Base-by-base conservation (phyloP, 2,113 vertebrate genomes). In the Oryzias curvinotus region DNA sequence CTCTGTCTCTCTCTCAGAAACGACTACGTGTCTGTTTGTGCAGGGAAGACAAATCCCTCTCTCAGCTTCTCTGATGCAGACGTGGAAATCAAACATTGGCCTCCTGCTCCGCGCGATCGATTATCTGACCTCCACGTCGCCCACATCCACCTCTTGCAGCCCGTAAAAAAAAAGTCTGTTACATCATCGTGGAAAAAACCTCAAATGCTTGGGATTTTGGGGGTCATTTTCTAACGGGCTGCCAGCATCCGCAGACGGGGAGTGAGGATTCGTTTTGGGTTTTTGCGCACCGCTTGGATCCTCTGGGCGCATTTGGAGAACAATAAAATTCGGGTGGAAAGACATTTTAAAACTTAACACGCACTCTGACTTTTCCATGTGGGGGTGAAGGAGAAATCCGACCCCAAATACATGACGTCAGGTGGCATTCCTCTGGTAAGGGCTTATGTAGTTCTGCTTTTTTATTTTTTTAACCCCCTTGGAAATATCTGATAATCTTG, bases 21-120 rank as follows among this genome's bases (percentile, higher is more conserved):
- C 83, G 85, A 80, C 87, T 89, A 90, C 88, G 88, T 90, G 87
- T 89, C 87, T 88, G 82, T 88, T 86, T 88, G 86, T 78, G 87
- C 80, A 86, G 80, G 60, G 52, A 75, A 80, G 77, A 87, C 83
- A 76, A 62, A 62, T 62, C 68, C 59, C 57, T 67, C 78, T 58
- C 65, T 52, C 62, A 55, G 56, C 21, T 57, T 62, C 73, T 62
- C 56, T 72, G 71, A 84, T 80, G 88, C 83, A 86, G 85, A 90
- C 88, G 88, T 90, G 85, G 86, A 90, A 80, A 87, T 86, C 80
- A 85, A 90, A 87, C 82, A 82, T 85, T 86, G 83, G 82, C 52
- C 73, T 71, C 64, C 59, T 21, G 61, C 54, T 62, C 7, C 36
- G 48, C 60, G 48, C 65, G 56, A 80, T 83, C 71, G 71, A 82